phyloP scores from a whole-genome alignment of 1,140 invertebrate species.

The Bicyclus anynana region DNA sequence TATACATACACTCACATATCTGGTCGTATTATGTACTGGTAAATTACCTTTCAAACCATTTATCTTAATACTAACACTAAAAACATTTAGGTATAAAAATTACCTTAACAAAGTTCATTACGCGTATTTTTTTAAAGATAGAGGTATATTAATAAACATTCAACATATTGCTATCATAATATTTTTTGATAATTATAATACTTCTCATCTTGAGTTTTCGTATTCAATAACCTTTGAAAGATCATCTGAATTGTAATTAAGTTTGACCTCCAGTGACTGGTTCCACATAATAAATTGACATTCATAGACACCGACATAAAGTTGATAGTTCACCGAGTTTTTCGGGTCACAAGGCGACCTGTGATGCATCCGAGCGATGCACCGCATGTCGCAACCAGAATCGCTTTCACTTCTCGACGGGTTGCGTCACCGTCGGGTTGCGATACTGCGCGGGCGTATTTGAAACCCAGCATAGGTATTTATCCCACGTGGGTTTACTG shows the following conservation, averaged over 20 bases:
- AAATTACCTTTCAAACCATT: no score
- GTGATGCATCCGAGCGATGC: conserved; percentile 62
- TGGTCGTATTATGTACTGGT: no score
- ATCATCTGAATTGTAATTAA: no score
- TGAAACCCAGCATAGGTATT: conserved; percentile 20
- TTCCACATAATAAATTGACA: neutral
- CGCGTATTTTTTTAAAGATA: no score
- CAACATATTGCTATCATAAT: no score
- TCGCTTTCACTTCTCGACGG: conserved; percentile 61
- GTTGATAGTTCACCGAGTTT: conserved; percentile 25
- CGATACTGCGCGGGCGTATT: conserved; percentile 41
- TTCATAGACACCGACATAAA: conserved; percentile 14
- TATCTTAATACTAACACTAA: no score
- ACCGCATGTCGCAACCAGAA: conserved; percentile 55
- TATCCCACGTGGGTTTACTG: conserved; percentile 25
- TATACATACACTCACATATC: neutral
- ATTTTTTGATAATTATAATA: no score
- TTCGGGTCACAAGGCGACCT: conserved; percentile 38
- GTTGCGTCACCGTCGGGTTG: conserved; percentile 56
- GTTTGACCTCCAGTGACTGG: neutral
- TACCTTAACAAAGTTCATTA: no score
- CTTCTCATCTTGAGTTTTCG: no score
- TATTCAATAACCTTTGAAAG: no score
- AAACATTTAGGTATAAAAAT: no score
- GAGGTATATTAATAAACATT: no score